phyloP scores from a whole-genome alignment of 2,113 vertebrate genomes.

The Parotia lawesii region DNA sequence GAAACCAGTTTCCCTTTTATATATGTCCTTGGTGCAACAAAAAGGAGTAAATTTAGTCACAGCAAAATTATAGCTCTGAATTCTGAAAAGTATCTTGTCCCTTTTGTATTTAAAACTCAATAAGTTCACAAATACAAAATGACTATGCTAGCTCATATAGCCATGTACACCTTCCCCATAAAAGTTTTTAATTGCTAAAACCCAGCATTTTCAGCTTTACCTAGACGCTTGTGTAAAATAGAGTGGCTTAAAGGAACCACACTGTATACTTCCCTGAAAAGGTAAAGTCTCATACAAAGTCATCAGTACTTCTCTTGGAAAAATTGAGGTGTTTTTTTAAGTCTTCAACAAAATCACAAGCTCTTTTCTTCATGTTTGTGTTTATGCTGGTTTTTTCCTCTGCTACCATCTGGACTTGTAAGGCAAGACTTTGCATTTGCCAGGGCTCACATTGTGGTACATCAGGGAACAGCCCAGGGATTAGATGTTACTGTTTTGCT shows the following conservation, averaged over 20 bases:
- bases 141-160: not conserved
- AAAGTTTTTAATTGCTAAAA: not conserved
- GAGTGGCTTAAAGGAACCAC: not conserved
- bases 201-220: not conserved
- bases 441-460: not conserved
- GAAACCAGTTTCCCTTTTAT: slow-evolving; percentile 20
- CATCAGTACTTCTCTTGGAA: not conserved
- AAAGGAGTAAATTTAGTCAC: not conserved
- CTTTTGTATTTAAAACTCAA: not conserved
- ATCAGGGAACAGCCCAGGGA: not conserved
- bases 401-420: not conserved
- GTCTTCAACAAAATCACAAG: not conserved
- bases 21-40: not conserved
- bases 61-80: not conserved
- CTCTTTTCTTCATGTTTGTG: not conserved
- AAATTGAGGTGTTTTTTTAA: not conserved
- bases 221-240: not conserved
- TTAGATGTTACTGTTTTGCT: not conserved
- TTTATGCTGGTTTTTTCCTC: not conserved
- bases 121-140: not conserved
- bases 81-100: not conserved
- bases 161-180: not conserved
- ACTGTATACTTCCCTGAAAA: not conserved
- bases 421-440: not conserved
- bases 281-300: not conserved